Conservation (phyloP, 2,797 vertebrate species). For the Leucoraja ocellata region DNA sequence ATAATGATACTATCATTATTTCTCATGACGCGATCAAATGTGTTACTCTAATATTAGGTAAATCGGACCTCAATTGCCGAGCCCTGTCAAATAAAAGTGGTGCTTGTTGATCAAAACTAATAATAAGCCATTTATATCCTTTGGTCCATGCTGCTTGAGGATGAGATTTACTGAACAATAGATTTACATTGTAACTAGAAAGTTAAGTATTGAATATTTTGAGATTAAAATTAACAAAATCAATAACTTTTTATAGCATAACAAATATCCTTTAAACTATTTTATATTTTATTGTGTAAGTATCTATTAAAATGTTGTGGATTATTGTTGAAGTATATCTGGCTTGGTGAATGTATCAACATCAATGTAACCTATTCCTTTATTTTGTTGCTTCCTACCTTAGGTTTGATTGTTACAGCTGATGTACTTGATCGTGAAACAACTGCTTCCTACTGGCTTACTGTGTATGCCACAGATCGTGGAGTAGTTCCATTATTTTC, state of each 20-base stretch:
- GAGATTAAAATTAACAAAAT: neutral
- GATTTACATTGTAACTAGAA: neutral
- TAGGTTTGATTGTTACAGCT: conserved; percentile 85
- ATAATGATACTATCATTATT: neutral
- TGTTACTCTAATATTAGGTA: neutral
- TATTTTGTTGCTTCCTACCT: conserved; percentile 39
- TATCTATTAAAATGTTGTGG: neutral
- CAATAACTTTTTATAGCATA: neutral
- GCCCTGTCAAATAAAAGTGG: too few relatives aligned
- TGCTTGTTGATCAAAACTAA: neutral
- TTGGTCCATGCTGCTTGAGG: neutral
- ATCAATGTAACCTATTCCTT: neutral
- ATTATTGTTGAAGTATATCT: neutral
- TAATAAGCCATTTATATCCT: neutral
- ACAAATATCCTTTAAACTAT: neutral
- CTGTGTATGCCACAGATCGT: conserved; percentile 82
- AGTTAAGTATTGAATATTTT: neutral
- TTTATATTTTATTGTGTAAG: neutral
- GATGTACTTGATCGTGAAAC: conserved; percentile 87
- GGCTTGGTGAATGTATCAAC: neutral
- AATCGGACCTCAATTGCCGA: neutral
- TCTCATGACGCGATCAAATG: neutral
- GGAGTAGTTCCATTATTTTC: conserved; percentile 84
- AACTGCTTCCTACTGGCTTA: conserved; percentile 88
- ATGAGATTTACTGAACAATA: neutral